Conservation (phyloP, 92 coral and sea anemone genomes). For the Bergia puertoricense region DNA sequence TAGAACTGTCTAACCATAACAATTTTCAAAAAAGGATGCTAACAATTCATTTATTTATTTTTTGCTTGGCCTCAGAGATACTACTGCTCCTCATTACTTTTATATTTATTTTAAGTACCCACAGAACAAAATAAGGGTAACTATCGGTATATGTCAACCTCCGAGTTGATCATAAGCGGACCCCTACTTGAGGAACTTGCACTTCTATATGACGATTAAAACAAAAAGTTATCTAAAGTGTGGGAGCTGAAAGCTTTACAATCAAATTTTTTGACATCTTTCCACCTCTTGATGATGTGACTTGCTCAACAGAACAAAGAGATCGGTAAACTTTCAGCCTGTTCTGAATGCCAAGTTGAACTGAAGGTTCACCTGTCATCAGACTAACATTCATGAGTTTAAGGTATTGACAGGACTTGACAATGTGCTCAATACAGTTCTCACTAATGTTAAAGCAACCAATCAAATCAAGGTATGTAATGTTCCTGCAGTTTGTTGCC, state of each 20-base stretch:
- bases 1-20: too few relatives aligned
- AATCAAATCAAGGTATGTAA: conserved; percentile 73
- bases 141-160: too few relatives aligned
- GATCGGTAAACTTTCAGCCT: conserved; percentile 51
- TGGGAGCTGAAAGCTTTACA: conserved; percentile 65
- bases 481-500: conserved; percentile 57
- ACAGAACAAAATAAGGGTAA: too few relatives aligned
- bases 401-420: conserved; percentile 59
- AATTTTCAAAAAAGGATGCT: too few relatives aligned
- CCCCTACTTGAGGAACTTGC: not conserved
- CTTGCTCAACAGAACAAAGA: conserved; percentile 51
- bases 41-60: too few relatives aligned
- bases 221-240: conserved; percentile 27
- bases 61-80: too few relatives aligned
- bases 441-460: conserved; percentile 70
- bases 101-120: too few relatives aligned
- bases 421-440: conserved; percentile 49
- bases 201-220: too few relatives aligned
- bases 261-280: conserved; percentile 72
- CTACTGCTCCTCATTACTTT: too few relatives aligned
- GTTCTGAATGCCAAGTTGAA: conserved; percentile 36
- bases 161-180: too few relatives aligned
- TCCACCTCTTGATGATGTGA: conserved; percentile 61
- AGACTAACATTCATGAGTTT: conserved; percentile 68
- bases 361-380: conserved; percentile 44